Conservation (phyloP, 1,140 invertebrate genomes). For the Apocrypta bakeri region DNA sequence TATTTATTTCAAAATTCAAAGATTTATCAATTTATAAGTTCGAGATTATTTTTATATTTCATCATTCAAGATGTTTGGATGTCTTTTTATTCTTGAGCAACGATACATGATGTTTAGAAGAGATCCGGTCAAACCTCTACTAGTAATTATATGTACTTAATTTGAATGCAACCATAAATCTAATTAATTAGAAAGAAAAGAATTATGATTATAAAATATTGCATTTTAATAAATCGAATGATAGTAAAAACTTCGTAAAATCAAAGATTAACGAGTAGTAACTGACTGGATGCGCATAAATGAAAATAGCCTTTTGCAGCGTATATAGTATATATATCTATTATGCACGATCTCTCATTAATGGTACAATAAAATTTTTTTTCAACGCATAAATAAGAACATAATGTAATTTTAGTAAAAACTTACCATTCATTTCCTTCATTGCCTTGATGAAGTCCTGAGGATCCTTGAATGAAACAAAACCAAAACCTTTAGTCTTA, state of each 20-base stretch:
- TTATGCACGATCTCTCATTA: conserved; percentile 1
- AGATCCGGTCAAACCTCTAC: background rate
- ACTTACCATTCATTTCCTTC: conserved; percentile 96
- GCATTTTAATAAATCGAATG: background rate
- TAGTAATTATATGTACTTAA: conserved; percentile 11
- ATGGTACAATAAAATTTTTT: conserved; percentile 51
- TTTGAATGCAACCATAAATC: background rate
- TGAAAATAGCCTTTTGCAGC: background rate
- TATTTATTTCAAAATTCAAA: no score
- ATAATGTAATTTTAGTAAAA: conserved; percentile 40
- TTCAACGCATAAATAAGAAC: conserved; percentile 43
- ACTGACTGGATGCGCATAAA: background rate
- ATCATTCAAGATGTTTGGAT: background rate
- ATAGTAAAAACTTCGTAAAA: background rate
- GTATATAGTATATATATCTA: no score
- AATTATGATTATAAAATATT: no score
- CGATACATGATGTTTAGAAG: background rate
- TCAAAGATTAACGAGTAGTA: background rate
- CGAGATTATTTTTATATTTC: no score
- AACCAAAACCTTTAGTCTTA: conserved; percentile 99
- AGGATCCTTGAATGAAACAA: conserved; percentile 98
- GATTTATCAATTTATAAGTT: no score
- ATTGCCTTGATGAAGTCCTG: conserved; percentile 98
- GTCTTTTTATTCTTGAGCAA: background rate
- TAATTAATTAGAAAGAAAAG: background rate